Base-by-base conservation (phyloP, 2,888 invertebrate species). In the Philopedon plagiatum region DNA sequence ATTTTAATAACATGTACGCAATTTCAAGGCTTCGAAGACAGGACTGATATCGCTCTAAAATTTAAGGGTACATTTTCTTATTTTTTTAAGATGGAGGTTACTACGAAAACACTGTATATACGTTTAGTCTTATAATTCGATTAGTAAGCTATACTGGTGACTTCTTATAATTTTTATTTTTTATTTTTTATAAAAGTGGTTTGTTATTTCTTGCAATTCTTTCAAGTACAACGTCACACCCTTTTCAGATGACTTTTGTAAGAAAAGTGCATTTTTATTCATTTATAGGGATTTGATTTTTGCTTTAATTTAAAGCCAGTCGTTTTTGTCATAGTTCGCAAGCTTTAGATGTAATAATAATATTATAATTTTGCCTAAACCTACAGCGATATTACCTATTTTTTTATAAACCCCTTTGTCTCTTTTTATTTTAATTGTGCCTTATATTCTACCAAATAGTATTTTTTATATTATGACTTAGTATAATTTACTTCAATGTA, bases 401-500 rank as follows among this genome's bases (percentile, higher is more conserved):
- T n/a, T 46, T 11, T 44, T 49, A n/a, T 51, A 26, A 5, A 7
- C 18, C 7, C 15, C 15, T 39, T 18, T 54, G 8, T 54, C 29
- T 34, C 7, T 26, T 15, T 39, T 29, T 29, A 15, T 9, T 18
- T 54, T 13, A 9, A 29, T 54, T 54, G 51, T 54, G 51, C 51
- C 51, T 54, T 54, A 54, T 54, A 54, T 54, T 15, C 4, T 29
- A 57, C 60, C 60, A 60, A 44, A 60, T 60, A 60, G 39, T 60
- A 60, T 41, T 57, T 58, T 21, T 60, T 19, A 5, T 34, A 37
- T 19, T 34, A 57, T 15, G 21, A n/a, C n/a, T 46, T 19, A 23
- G n/a, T 11, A 46, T 18, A 34, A 15, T 54, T 39, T 57, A 34
- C 21, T 56, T 56, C 34, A 56, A 21, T 23, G 13, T 34, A 13